Percentiles rank a stretch among this genome's conserved stretches.
Evolutionary conservation across 2,797 vertebrate species (phyloP).

Genomic region (Lepilemur ruficaudatus): DNA sequence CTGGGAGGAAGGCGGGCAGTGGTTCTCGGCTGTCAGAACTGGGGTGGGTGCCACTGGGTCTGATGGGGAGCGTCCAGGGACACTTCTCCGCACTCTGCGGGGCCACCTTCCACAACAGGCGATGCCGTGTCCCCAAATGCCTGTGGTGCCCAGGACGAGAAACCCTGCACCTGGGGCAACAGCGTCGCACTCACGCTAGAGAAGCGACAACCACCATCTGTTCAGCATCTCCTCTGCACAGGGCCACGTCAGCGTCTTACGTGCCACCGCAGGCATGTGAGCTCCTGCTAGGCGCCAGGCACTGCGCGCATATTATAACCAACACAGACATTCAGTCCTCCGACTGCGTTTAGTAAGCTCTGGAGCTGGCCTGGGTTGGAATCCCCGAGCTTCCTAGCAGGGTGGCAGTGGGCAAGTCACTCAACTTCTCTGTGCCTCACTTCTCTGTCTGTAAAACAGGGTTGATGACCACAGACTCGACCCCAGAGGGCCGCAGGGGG

Average conservation of each 20-base stretch:
- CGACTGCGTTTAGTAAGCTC: not conserved
- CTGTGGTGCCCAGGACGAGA: rapidly evolving
- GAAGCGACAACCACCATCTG: rapidly evolving
- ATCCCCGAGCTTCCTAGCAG: not conserved
- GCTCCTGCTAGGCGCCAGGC: not conserved
- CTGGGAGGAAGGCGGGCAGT: not conserved
- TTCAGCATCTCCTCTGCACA: no score
- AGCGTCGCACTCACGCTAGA: no score
- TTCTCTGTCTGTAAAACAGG: not conserved
- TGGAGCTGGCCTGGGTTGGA: not conserved
- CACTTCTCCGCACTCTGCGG: not conserved
- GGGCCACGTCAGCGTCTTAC: rapidly evolving
- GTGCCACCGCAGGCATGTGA: not conserved
- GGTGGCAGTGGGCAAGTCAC: not conserved
- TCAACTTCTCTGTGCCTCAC: not conserved
- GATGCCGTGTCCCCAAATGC: rapidly evolving
- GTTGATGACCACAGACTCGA: rapidly evolving
- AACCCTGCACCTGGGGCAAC: rapidly evolving
- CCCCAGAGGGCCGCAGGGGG: not conserved
- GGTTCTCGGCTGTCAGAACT: not conserved
- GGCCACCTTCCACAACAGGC: not conserved
- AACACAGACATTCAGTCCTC: rapidly evolving
- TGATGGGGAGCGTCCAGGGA: not conserved
- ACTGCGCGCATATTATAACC: not conserved
- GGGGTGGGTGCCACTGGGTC: not conserved